Percentiles rank a stretch among this genome's conserved stretches.
Conservation (phyloP, 2,113 vertebrate genomes). For the Ancistrus triradiatus region DNA sequence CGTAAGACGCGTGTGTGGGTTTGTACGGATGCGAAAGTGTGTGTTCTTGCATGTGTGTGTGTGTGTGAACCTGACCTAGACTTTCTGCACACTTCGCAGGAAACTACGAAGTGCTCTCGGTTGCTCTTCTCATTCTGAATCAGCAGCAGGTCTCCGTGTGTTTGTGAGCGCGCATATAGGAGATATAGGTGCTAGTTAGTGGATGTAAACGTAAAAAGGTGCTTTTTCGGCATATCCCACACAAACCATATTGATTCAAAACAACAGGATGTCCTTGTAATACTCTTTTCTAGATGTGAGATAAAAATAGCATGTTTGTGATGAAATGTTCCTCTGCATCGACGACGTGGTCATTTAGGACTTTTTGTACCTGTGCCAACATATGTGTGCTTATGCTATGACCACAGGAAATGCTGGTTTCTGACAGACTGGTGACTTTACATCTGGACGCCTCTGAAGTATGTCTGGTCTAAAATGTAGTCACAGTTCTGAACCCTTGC, state of each 20-base stretch:
- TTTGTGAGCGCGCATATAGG: conserved; percentile 13
- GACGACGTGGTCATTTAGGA: background rate
- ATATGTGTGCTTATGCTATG: background rate
- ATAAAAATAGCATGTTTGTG: conserved; percentile 31
- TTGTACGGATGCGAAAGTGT: conserved; percentile 62
- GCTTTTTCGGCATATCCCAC: conserved; percentile 54
- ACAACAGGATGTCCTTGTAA: conserved; percentile 63
- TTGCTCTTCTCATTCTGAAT: conserved; percentile 88
- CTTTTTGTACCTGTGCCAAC: background rate
- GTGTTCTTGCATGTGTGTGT: conserved; percentile 26
- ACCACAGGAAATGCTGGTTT: too few relatives aligned
- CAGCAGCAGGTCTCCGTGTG: conserved; percentile 57
- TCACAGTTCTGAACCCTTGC: too few relatives aligned
- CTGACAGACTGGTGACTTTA: too few relatives aligned
- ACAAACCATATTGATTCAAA: conserved; percentile 57
- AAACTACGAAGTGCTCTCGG: conserved; percentile 84
- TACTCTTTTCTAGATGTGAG: conserved; percentile 51
- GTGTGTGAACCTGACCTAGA: conserved; percentile 64
- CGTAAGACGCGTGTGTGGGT: conserved; percentile 69
- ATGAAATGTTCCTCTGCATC: background rate
- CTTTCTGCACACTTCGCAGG: conserved; percentile 80
- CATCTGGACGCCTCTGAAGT: too few relatives aligned
- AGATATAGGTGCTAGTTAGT: conserved; percentile 26
- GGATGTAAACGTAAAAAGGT: conserved; percentile 45
- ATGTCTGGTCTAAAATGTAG: too few relatives aligned